A percentile compares a stretch with the other conserved stretches of the same genome.
Conservation (phyloP, 2,113 vertebrate species). For the Coptodon rendalli region DNA sequence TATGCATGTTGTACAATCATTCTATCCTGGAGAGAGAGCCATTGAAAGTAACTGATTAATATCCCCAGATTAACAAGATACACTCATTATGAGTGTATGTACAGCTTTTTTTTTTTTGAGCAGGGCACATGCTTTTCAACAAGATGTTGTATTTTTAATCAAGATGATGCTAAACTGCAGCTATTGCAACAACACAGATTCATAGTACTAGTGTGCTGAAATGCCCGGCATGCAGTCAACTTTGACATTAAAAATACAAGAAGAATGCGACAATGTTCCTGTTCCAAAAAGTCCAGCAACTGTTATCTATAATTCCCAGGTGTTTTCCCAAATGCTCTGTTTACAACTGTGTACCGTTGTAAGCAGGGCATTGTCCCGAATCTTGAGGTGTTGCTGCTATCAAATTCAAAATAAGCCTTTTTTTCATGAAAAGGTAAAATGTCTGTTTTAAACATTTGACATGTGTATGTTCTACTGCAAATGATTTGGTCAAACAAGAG, state of each 20-base stretch:
- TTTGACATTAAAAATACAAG: background rate
- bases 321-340: background rate
- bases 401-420: background rate
- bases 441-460: background rate
- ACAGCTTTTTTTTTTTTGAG: background rate
- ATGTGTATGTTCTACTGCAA: background rate
- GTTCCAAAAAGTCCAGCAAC: background rate
- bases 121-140: background rate
- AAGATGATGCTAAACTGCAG: background rate
- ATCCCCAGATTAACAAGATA: background rate
- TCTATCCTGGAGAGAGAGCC: background rate
- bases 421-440: background rate
- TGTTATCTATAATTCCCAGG: background rate
- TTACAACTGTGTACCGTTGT: background rate
- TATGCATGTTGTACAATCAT: background rate
- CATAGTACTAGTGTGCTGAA: background rate
- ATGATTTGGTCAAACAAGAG: background rate
- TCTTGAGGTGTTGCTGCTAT: background rate
- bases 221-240: background rate
- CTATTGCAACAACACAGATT: background rate
- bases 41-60: background rate
- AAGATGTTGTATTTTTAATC: background rate
- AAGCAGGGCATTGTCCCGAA: rapidly evolving
- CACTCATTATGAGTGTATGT: background rate
- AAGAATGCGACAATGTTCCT: background rate